Percentiles rank a stretch among this genome's conserved stretches.
These are phyloP conservation scores for Drosophila siamana DNA, from an alignment of 2,888 invertebrate species.

Conservation along the genomic window DNA sequence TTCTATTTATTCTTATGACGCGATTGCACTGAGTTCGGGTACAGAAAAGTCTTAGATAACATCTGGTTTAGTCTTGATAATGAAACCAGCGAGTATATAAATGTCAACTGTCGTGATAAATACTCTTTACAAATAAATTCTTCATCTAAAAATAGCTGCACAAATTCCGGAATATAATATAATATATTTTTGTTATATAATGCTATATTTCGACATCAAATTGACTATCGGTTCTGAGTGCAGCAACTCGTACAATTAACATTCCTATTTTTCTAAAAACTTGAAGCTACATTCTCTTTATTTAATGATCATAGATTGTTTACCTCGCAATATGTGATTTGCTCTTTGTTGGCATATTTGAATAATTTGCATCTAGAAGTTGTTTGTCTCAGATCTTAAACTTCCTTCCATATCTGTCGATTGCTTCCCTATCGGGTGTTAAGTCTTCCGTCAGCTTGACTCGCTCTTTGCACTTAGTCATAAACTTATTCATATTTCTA, in stretches of 20 bases:
- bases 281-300: neutral
- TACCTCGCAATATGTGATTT: neutral
- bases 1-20: conserved; percentile 19
- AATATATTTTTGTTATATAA: too few species aligned
- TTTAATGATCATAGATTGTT: neutral
- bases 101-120: neutral
- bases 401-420: neutral
- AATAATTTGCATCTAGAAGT: conserved; percentile 19
- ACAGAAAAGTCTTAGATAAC: conserved; percentile 1
- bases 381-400: neutral
- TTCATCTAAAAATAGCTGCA: neutral
- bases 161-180: neutral
- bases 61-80: neutral
- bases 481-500: conserved; percentile 34
- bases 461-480: conserved; percentile 44
- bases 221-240: neutral
- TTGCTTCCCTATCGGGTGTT: conserved; percentile 18
- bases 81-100: neutral
- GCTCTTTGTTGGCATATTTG: neutral
- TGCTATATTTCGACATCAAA: neutral
- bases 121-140: neutral
- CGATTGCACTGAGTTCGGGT: neutral
- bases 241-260: neutral
- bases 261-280: neutral
- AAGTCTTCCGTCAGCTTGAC: conserved; percentile 27